Percentiles rank a stretch among this genome's conserved stretches.
These are phyloP conservation scores for Nothocercus nigrocapillus DNA, from an alignment of 2,113 vertebrate species.

Conservation along the genomic window DNA sequence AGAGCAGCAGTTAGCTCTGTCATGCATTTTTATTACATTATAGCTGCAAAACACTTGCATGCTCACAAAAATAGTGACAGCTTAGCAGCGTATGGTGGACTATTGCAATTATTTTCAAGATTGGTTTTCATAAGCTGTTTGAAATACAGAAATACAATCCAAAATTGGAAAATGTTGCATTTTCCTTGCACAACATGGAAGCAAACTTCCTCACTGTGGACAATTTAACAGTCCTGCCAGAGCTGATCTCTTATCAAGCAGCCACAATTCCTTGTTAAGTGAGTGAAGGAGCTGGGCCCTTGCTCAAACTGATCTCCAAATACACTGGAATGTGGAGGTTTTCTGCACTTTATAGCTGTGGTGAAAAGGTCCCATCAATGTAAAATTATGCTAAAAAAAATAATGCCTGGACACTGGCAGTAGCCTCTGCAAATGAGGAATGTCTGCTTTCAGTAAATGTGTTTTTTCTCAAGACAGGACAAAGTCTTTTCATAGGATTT, in stretches of 20 bases:
- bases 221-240: fast-evolving
- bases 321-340: not conserved
- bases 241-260: not conserved
- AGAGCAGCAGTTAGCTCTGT: not conserved
- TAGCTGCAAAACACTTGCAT: not conserved
- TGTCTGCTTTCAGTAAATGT: not conserved
- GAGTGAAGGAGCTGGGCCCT: not conserved
- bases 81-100: not conserved
- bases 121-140: not conserved
- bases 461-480: not conserved
- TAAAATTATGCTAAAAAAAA: not conserved
- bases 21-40: not conserved
- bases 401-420: not conserved
- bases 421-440: not conserved
- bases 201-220: not conserved
- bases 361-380: not conserved
- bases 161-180: not conserved
- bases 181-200: not conserved
- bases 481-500: not conserved
- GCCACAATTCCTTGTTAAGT: not conserved
- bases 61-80: fast-evolving
- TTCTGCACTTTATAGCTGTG: not conserved
- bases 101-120: not conserved
- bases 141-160: not conserved
- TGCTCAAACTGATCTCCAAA: not conserved